These are phyloP conservation scores for Toxonevra muliebris DNA, from an alignment of 2,888 invertebrate species.

Conservation along the genomic window DNA sequence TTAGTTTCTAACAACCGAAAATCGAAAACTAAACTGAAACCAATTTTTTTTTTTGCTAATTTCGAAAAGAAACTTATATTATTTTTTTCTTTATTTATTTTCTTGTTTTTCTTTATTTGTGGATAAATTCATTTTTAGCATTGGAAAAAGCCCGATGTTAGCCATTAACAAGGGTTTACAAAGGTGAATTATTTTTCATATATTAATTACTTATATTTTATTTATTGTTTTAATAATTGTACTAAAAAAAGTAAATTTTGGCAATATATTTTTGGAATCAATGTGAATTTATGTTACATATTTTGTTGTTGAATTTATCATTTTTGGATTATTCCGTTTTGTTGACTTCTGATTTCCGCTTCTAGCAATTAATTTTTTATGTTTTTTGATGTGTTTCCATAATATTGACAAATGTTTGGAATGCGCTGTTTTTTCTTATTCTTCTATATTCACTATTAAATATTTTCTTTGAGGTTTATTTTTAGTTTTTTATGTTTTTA, in stretches of 20 bases:
- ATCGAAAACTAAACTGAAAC: constrained; percentile 3
- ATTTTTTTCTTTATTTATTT: constrained; percentile 46
- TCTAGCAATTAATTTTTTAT: constrained; percentile 5
- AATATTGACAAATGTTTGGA: constrained; percentile 27
- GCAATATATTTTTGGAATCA: constrained; percentile 15
- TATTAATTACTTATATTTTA: constrained; percentile 18
- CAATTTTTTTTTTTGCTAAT: constrained; percentile 37
- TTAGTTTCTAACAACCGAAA: not conserved
- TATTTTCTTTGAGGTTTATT: not conserved
- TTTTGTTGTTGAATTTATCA: not conserved
- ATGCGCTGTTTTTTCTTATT: constrained; percentile 19
- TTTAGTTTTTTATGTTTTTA: not conserved
- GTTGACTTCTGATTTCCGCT: constrained; percentile 3
- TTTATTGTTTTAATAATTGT: constrained; percentile 11
- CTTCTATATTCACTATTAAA: too few species aligned
- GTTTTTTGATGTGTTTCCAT: constrained; percentile 21
- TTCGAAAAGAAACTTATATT: constrained; percentile 36
- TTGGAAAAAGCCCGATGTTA: constrained; percentile 81
- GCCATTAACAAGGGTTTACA: constrained; percentile 88
- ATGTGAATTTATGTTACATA: not conserved
- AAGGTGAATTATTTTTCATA: constrained; percentile 72
- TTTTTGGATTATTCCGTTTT: not conserved
- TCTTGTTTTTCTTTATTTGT: constrained; percentile 68
- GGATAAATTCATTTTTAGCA: constrained; percentile 66
- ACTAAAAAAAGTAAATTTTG: constrained; percentile 32